Evolutionary conservation across 2,888 invertebrate genomes (phyloP).

Genomic region (Oxycera nigricornis): DNA sequence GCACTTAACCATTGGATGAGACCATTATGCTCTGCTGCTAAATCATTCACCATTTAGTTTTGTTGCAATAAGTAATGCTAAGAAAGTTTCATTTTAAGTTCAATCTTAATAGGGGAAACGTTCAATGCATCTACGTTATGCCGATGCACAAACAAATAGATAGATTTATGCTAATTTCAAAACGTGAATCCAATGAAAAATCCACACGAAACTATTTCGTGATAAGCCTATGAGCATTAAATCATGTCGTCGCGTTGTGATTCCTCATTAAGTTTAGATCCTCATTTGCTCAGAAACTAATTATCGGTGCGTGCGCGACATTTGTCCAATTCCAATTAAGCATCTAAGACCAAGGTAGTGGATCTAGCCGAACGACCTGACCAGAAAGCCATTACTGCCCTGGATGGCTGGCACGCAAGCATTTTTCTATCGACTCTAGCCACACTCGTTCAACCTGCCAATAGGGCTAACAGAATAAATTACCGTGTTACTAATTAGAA

Average conservation of each 20-base stretch:
- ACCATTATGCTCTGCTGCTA: too few species aligned
- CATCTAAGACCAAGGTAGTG: background rate
- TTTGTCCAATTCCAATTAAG: constrained; percentile 37
- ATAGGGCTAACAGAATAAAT: constrained; percentile 36
- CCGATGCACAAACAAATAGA: too few species aligned
- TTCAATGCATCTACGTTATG: too few species aligned
- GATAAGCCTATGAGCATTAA: constrained; percentile 18
- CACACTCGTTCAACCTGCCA: background rate
- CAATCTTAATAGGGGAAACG: too few species aligned
- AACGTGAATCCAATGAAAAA: too few species aligned
- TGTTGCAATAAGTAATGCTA: too few species aligned
- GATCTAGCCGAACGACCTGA: constrained; percentile 4
- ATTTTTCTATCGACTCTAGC: background rate
- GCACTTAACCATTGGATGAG: too few species aligned
- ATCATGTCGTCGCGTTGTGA: constrained; percentile 24
- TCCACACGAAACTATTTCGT: too few species aligned
- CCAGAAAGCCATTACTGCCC: constrained; percentile 16
- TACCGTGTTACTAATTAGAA: constrained; percentile 40
- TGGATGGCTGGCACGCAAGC: constrained; percentile 28
- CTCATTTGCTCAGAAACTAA: constrained; percentile 36
- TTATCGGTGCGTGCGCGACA: constrained; percentile 39
- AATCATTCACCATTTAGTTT: too few species aligned
- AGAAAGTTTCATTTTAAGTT: too few species aligned
- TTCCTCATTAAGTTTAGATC: constrained; percentile 25
- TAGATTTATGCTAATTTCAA: too few species aligned